Percentiles rank a stretch among this genome's conserved stretches.
These are phyloP conservation scores for Zaprionus camerounensis DNA, from an alignment of 1,140 invertebrate genomes.

Conservation along the genomic window DNA sequence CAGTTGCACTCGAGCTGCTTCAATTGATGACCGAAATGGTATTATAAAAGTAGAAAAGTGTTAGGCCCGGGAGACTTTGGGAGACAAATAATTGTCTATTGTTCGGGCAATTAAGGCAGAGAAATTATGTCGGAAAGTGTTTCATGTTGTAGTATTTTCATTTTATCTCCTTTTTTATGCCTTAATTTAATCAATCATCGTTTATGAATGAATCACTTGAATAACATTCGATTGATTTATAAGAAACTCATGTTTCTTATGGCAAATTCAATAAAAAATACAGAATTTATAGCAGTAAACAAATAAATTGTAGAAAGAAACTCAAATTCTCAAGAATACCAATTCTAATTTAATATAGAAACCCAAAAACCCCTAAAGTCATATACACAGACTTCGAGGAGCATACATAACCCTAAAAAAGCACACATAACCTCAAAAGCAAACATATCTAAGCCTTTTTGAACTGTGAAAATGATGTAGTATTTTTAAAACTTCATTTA, in stretches of 20 bases:
- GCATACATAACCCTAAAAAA: not conserved
- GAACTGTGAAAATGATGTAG: no score
- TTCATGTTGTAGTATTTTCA: not conserved
- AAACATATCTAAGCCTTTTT: no score
- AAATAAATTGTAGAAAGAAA: not conserved
- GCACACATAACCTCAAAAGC: not conserved
- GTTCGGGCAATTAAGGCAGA: conserved; percentile 4
- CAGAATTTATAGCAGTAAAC: not conserved
- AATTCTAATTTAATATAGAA: not conserved
- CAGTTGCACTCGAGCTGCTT: conserved; percentile 41
- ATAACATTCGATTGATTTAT: conserved; percentile 7
- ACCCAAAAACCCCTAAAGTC: not conserved
- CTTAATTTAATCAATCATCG: conserved; percentile 7
- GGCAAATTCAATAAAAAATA: not conserved
- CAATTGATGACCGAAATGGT: conserved; percentile 5
- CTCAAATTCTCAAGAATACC: not conserved
- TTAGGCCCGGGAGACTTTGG: not conserved
- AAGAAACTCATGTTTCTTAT: not conserved
- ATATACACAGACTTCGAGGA: not conserved
- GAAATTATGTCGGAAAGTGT: conserved; percentile 5
- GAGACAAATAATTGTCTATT: conserved; percentile 7
- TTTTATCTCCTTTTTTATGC: not conserved
- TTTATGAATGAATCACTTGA: conserved; percentile 7
- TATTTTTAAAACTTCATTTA: no score
- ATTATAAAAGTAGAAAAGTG: conserved; percentile 9